phyloP scores from a whole-genome alignment of 2,113 vertebrate genomes.

The Ranitomeya variabilis region DNA sequence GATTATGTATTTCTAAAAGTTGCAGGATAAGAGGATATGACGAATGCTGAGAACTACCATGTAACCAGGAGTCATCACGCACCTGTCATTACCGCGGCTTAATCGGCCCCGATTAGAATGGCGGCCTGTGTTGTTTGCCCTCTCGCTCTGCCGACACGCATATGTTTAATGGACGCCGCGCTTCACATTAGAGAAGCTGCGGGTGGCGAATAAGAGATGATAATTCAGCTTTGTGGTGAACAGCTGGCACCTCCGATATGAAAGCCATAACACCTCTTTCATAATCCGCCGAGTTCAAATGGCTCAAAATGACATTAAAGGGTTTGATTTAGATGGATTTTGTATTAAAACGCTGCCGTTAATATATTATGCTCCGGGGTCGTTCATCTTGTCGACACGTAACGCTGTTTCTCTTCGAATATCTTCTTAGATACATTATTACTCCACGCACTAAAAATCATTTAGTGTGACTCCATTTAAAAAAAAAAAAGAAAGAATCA shows the following conservation, averaged over 20 bases:
- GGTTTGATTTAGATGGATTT: slow-evolving; percentile 65
- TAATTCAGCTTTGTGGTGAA: slow-evolving; percentile 47
- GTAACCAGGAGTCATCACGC: not conserved
- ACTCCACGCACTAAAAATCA: slow-evolving; percentile 69
- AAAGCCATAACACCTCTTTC: slow-evolving; percentile 42
- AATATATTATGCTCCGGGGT: slow-evolving; percentile 61
- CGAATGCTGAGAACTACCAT: not conserved
- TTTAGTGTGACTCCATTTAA: slow-evolving; percentile 72
- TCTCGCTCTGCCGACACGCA: not conserved
- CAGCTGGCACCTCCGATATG: slow-evolving; percentile 54
- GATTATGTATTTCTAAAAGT: not conserved
- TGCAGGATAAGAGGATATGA: not conserved
- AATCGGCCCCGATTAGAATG: slow-evolving; percentile 14
- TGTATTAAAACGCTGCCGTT: slow-evolving; percentile 64
- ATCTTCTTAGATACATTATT: slow-evolving; percentile 65
- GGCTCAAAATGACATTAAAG: slow-evolving; percentile 64
- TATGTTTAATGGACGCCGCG: slow-evolving; percentile 46
- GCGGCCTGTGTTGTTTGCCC: slow-evolving; percentile 3
- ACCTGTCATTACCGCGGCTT: slow-evolving; percentile 15
- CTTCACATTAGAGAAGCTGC: slow-evolving; percentile 36
- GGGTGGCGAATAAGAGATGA: slow-evolving; percentile 36
- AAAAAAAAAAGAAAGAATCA: slow-evolving; percentile 63
- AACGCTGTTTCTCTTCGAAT: slow-evolving; percentile 61
- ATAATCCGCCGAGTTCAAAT: slow-evolving; percentile 49
- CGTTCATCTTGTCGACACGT: slow-evolving; percentile 59